These are phyloP conservation scores for Agonopterix arenella DNA, from an alignment of 2,888 invertebrate species.

Conservation along the genomic window DNA sequence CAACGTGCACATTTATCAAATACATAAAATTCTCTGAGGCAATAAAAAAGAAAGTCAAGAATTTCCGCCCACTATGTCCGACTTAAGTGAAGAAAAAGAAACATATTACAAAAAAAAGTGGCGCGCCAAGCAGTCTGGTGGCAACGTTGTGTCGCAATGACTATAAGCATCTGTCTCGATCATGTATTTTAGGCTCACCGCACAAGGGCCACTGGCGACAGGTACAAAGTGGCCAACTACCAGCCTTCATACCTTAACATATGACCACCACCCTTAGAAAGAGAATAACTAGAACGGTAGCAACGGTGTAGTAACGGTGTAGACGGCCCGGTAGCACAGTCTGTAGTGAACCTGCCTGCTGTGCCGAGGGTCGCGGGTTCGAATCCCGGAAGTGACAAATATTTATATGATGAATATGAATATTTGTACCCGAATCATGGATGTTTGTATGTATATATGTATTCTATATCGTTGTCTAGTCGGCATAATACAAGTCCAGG, in stretches of 20 bases:
- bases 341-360: too few species aligned
- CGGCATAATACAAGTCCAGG: too few species aligned
- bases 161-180: constrained; percentile 24
- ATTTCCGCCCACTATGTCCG: constrained; percentile 49
- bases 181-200: not conserved
- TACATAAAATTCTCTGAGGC: constrained; percentile 44
- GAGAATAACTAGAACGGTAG: not conserved
- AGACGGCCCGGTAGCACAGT: too few species aligned
- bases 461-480: too few species aligned
- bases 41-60: constrained; percentile 69
- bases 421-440: too few species aligned
- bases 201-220: constrained; percentile 6
- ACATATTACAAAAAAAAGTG: constrained; percentile 49
- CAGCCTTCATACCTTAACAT: constrained; percentile 16
- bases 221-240: constrained; percentile 23
- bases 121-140: constrained; percentile 73
- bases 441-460: too few species aligned
- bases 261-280: not conserved
- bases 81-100: constrained; percentile 47
- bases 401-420: too few species aligned
- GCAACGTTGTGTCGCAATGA: constrained; percentile 17
- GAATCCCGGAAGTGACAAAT: too few species aligned
- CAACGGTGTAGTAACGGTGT: too few species aligned
- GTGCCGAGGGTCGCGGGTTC: too few species aligned
- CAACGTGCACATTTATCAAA: constrained; percentile 11